Conservation (phyloP, 2,888 invertebrate genomes). For the Drosophila dives region DNA sequence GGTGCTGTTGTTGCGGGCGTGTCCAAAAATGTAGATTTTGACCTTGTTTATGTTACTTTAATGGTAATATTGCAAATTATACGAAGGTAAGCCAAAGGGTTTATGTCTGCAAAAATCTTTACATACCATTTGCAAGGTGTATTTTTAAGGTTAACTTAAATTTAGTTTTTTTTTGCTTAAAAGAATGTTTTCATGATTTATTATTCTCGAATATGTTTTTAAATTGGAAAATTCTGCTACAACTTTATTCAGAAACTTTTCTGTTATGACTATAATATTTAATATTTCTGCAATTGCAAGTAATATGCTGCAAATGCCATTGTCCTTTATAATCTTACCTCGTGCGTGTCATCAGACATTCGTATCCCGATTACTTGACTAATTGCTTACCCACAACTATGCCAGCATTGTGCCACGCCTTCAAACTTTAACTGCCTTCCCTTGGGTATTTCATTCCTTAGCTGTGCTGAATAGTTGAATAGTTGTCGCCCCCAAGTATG, state of each 20-base stretch:
- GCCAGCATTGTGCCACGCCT: slow-evolving; percentile 13
- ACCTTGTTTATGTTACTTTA: slow-evolving; percentile 14
- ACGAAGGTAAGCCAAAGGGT: background rate
- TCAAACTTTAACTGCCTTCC: background rate
- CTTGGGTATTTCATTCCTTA: slow-evolving; percentile 12
- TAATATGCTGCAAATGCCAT: slow-evolving; percentile 14
- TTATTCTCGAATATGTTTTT: background rate
- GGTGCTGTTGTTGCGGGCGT: slow-evolving; percentile 13
- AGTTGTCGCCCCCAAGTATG: slow-evolving; percentile 43
- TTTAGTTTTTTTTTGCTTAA: background rate
- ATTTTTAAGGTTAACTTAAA: background rate
- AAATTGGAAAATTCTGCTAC: background rate
- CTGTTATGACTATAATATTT: background rate
- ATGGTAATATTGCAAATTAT: slow-evolving; percentile 17
- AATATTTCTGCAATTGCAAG: slow-evolving; percentile 1
- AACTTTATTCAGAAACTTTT: background rate
- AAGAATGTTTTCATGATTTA: background rate
- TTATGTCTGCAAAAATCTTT: background rate
- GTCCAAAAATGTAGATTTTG: slow-evolving; percentile 10
- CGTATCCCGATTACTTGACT: slow-evolving; percentile 28
- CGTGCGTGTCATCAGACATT: slow-evolving; percentile 25
- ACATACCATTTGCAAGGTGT: background rate
- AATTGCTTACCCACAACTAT: slow-evolving; percentile 44
- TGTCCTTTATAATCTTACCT: slow-evolving; percentile 5
- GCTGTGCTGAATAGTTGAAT: slow-evolving; percentile 40